A percentile compares a stretch with the other conserved stretches of the same genome.
Evolutionary conservation across 2,888 invertebrate genomes (phyloP).

Genomic region (Hypomecis atomaria): DNA sequence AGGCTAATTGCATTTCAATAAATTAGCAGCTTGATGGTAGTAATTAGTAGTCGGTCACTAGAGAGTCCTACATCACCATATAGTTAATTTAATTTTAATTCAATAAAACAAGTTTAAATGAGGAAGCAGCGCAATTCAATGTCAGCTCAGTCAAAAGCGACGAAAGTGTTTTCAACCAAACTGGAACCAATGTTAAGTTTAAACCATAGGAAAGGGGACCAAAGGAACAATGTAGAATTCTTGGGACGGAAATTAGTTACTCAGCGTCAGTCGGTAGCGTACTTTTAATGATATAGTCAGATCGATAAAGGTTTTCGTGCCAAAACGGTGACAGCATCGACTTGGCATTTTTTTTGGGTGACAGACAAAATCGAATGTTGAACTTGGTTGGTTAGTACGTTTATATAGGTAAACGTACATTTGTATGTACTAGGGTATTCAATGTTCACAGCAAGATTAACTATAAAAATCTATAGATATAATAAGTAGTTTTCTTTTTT

Average conservation of each 20-base stretch:
- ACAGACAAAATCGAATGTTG: no score
- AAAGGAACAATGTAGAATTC: constrained; percentile 12
- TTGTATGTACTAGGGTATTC: no score
- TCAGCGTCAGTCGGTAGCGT: constrained; percentile 10
- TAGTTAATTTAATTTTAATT: neutral
- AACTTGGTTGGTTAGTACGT: no score
- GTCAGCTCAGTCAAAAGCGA: neutral
- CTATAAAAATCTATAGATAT: no score
- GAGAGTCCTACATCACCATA: neutral
- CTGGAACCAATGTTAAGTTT: constrained; percentile 11
- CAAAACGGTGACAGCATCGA: neutral
- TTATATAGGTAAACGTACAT: no score
- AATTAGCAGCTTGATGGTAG: no score
- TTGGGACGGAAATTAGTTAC: constrained; percentile 17
- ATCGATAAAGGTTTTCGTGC: constrained; percentile 2
- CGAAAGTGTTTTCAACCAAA: constrained; percentile 3
- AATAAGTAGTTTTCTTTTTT: no score
- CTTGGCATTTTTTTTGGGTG: no score
- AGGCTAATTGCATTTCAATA: no score
- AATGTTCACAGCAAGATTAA: no score
- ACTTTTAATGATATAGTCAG: constrained; percentile 16
- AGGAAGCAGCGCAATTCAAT: neutral
- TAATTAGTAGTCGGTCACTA: no score
- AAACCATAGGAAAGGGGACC: constrained; percentile 11
- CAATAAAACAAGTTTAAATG: neutral